These are phyloP conservation scores for Drosophila asahinai DNA, from an alignment of 1,140 invertebrate genomes.

Conservation along the genomic window DNA sequence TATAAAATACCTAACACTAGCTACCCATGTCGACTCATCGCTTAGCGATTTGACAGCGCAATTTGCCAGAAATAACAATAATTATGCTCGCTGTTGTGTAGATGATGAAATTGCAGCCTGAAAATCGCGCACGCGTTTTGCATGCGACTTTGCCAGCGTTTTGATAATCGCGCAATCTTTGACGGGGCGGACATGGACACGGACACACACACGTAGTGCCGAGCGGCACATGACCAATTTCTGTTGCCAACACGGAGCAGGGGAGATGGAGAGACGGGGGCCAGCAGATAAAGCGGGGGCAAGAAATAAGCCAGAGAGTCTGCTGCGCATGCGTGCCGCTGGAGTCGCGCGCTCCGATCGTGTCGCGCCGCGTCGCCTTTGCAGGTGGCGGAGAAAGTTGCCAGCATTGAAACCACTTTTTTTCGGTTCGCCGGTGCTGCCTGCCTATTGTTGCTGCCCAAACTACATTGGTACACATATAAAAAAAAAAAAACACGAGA, in stretches of 20 bases:
- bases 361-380: constrained; percentile 43
- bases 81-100: constrained; percentile 47
- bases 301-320: constrained; percentile 25
- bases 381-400: constrained; percentile 79
- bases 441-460: constrained; percentile 65
- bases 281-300: constrained; percentile 1
- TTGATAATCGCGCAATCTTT: constrained; percentile 73
- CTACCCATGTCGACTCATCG: constrained; percentile 16
- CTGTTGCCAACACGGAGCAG: constrained; percentile 39
- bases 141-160: constrained; percentile 52
- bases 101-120: constrained; percentile 72
- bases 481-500: constrained; percentile 31
- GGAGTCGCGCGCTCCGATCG: constrained; percentile 48
- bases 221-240: constrained; percentile 61
- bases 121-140: constrained; percentile 76
- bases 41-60: constrained; percentile 41
- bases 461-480: constrained; percentile 40
- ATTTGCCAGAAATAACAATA: constrained; percentile 57
- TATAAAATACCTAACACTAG: neutral
- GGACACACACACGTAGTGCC: constrained; percentile 37
- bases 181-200: constrained; percentile 33
- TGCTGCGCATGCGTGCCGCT: constrained; percentile 58
- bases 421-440: constrained; percentile 49
- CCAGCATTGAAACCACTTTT: constrained; percentile 81
- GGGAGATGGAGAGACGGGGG: neutral